These are phyloP conservation scores for Garra rufa DNA, from an alignment of 2,113 vertebrate species.

Conservation along the genomic window DNA sequence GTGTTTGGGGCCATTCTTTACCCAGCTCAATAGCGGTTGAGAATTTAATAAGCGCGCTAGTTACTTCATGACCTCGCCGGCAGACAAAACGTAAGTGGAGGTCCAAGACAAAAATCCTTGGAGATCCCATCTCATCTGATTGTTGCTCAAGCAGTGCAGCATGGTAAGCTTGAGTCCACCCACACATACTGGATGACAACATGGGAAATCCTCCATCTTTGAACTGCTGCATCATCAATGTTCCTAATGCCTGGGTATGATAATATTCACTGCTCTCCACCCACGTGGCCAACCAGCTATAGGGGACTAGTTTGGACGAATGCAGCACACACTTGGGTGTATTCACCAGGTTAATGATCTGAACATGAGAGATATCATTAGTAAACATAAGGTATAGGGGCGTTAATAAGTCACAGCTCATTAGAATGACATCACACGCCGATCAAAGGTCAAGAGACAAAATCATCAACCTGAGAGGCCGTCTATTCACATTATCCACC, in stretches of 20 bases:
- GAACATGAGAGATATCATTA: not conserved
- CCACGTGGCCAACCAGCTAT: slow-evolving; percentile 3
- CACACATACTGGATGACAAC: slow-evolving; percentile 40
- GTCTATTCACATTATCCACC: slow-evolving; percentile 32
- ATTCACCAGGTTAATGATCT: not conserved
- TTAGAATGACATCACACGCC: not conserved
- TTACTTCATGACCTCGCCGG: not conserved
- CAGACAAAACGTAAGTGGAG: not conserved
- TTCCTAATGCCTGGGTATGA: not conserved
- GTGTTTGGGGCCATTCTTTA: slow-evolving; percentile 6
- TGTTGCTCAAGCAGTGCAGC: slow-evolving; percentile 21
- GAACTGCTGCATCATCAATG: slow-evolving; percentile 27
- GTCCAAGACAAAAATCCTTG: not conserved
- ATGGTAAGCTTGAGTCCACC: slow-evolving; percentile 30
- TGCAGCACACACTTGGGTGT: not conserved
- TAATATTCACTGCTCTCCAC: not conserved
- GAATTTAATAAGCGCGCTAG: not conserved
- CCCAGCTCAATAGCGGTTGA: not conserved
- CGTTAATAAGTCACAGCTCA: slow-evolving; percentile 11
- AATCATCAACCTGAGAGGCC: slow-evolving; percentile 14
- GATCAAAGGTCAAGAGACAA: not conserved
- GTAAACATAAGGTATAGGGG: not conserved
- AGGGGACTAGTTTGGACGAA: not conserved
- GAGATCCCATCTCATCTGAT: not conserved
- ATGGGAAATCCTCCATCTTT: slow-evolving; percentile 52